Conservation (phyloP, 1,140 invertebrate species). For the Bathynomus jamesi region DNA sequence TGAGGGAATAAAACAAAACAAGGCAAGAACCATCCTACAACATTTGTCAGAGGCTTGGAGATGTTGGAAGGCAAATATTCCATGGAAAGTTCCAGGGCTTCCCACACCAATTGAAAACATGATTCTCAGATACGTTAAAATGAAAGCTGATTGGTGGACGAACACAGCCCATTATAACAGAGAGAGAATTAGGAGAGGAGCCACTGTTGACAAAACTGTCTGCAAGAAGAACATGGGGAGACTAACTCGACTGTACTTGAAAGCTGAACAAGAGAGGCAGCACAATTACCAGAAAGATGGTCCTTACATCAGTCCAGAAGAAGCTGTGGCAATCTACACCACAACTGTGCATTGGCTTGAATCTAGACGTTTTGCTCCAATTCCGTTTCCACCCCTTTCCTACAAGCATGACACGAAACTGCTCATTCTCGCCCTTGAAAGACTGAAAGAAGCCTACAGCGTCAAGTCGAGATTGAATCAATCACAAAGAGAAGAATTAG, state of each 20-base stretch:
- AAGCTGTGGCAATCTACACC: slow-evolving; percentile 98
- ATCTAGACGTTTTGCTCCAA: slow-evolving; percentile 93
- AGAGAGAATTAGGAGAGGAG: slow-evolving; percentile 84
- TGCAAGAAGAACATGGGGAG: slow-evolving; percentile 99
- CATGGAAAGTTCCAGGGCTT: slow-evolving; percentile 98
- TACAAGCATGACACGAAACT: slow-evolving; percentile 99
- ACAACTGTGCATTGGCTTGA: slow-evolving; percentile 99
- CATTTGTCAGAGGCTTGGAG: slow-evolving; percentile 99
- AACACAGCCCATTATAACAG: slow-evolving; percentile 99
- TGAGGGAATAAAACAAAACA: slow-evolving; percentile 99
- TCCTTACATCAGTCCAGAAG: slow-evolving; percentile 97
- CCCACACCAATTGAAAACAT: slow-evolving; percentile 99
- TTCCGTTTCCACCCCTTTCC: slow-evolving; percentile 96
- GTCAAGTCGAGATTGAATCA: slow-evolving; percentile 98
- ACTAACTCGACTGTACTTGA: slow-evolving; percentile 90
- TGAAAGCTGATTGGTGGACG: slow-evolving; percentile 99
- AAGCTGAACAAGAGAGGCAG: slow-evolving; percentile 97
- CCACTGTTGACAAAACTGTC: slow-evolving; percentile 97
- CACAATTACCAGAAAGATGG: slow-evolving; percentile 99
- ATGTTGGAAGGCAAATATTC: slow-evolving; percentile 99
- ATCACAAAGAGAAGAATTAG: slow-evolving; percentile 96
- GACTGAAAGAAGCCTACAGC: slow-evolving; percentile 97
- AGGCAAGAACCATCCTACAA: slow-evolving; percentile 95
- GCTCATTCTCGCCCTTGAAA: slow-evolving; percentile 89
- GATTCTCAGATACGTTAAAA: slow-evolving; percentile 99